phyloP scores from a whole-genome alignment of 2,888 invertebrate genomes.

The Dexiosoma caninum region DNA sequence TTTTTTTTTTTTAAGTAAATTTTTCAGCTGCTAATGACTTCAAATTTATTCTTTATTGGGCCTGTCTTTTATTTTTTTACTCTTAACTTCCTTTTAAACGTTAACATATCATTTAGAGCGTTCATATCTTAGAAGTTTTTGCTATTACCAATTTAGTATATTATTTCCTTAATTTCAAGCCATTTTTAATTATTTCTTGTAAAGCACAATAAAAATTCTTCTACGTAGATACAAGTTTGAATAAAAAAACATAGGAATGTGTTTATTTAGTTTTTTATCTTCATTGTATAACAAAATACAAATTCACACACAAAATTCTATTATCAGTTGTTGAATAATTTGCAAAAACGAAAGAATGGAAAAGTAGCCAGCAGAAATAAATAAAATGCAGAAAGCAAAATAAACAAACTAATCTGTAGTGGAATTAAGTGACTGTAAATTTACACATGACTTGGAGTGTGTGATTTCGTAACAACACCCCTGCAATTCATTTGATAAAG shows the following conservation, averaged over 20 bases:
- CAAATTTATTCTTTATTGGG: no score
- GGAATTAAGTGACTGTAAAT: slow-evolving; percentile 12
- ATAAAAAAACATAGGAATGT: not conserved
- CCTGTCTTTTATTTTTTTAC: no score
- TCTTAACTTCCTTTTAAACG: no score
- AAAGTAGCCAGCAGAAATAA: not conserved
- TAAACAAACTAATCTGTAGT: slow-evolving; percentile 15
- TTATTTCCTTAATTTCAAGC: not conserved
- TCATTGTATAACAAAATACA: no score
- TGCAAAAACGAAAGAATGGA: not conserved
- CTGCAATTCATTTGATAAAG: not conserved
- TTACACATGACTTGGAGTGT: not conserved
- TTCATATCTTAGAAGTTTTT: no score
- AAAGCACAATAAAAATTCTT: not conserved
- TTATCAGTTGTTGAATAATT: slow-evolving; percentile 20
- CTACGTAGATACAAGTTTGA: not conserved
- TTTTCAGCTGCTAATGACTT: no score
- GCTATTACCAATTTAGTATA: no score
- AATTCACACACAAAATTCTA: not conserved
- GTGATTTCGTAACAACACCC: not conserved
- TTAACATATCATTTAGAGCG: no score
- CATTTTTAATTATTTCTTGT: not conserved
- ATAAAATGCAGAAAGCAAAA: not conserved
- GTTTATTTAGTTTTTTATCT: no score
- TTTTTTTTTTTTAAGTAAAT: no score